Evolutionary conservation across 2,888 invertebrate species (phyloP), one percentile per base, ranked within the genome.

Genomic region (Acronicta aceris): DNA sequence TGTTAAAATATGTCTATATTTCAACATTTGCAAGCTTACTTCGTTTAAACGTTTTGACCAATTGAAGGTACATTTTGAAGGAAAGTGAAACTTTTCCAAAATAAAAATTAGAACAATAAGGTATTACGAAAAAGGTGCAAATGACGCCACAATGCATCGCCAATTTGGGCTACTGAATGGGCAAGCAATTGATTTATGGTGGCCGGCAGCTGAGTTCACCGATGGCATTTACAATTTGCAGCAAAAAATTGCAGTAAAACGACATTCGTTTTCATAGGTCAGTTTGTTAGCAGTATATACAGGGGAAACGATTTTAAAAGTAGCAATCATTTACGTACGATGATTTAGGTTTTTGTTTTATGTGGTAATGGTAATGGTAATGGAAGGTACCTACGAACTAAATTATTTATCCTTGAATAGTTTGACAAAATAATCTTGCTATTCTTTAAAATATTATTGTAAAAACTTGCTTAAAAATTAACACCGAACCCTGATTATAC

Each of bases 251-350:
- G 76, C 75, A 74, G 50, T 78, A 82, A 85, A 87, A 84, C 69
- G 67, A 82, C 76, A 60, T 71, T 90, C 84, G 82, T 84, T 91
- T 89, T 90, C 87, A 84, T 86, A 76, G 87, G 88, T 89, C 89
- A 90, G 67, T 83, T 79, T 73, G 60, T 76, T 74, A 59, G 33
- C 41, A n/a, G n/a, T 9, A 25, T 50, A 56, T 79, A 84, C 72
- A 82, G 81, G 78, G 21, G 63, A 79, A 13, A n/a, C 12, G 6
- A 30, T 21, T 59, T 47, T 8, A 27, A 38, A 40, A 43, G 54
- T 25, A 21, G 16, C n/a, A 38, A 12, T 2, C 4, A n/a, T 3
- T n/a, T 12, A 36, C 30, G 2, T 30, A 30, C 10, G 10, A 30
- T 30, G 30, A 30, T 30, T 33, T 12, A 0, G 2, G 12, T 33